Percentiles rank a stretch among this genome's conserved stretches.
phyloP scores from a whole-genome alignment of 2,888 invertebrate species.

The Encarsia formosa region DNA sequence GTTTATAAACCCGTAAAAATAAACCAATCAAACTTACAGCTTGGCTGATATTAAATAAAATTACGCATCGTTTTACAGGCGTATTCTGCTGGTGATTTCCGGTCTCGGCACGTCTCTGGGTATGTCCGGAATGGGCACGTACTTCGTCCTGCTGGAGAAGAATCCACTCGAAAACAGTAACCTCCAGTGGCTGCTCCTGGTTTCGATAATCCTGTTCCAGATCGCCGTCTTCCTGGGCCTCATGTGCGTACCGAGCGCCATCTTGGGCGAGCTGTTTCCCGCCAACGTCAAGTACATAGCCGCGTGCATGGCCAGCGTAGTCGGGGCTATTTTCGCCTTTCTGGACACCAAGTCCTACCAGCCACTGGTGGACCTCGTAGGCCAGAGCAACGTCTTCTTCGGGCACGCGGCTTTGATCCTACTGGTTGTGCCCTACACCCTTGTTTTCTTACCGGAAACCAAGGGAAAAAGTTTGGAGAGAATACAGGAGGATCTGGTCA shows the following conservation, averaged over 20 bases:
- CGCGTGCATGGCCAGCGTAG: conserved; percentile 28
- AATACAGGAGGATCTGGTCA: conserved; percentile 66
- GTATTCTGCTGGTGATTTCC: conserved; percentile 36
- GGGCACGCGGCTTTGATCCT: conserved; percentile 29
- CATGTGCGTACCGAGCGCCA: conserved; percentile 29
- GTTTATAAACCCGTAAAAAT: too few relatives aligned
- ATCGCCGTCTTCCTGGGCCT: conserved; percentile 31
- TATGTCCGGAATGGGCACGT: conserved; percentile 29
- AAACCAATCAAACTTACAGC: too few relatives aligned
- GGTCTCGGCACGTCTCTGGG: conserved; percentile 32
- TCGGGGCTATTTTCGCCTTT: conserved; percentile 28
- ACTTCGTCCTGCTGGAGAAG: conserved; percentile 32
- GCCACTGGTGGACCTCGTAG: conserved; percentile 25
- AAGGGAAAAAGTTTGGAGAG: conserved; percentile 82
- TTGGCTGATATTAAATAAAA: too few relatives aligned
- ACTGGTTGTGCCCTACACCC: conserved; percentile 44
- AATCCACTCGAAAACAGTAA: conserved; percentile 22
- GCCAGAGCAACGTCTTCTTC: conserved; percentile 32
- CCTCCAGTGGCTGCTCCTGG: conserved; percentile 38
- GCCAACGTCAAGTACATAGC: conserved; percentile 31
- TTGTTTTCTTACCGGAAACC: conserved; percentile 78
- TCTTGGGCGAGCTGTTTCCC: conserved; percentile 30
- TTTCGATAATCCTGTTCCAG: conserved; percentile 33
- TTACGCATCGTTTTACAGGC: too few relatives aligned
- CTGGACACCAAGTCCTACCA: conserved; percentile 31